Percentiles rank a stretch among this genome's conserved stretches.
phyloP scores from a whole-genome alignment of 2,797 vertebrate species.

The Xenops minutus region DNA sequence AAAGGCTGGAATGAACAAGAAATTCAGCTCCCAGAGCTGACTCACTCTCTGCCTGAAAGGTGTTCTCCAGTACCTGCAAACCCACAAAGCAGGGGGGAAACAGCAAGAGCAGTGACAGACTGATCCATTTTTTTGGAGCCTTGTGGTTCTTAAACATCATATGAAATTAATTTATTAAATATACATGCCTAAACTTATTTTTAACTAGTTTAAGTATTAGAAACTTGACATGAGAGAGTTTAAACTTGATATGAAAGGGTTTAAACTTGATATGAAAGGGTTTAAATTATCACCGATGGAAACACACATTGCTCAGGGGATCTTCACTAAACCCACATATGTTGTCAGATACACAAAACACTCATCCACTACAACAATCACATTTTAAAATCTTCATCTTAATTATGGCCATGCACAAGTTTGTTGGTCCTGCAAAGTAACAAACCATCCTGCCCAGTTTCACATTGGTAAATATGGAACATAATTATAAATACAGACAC shows the following conservation, averaged over 20 bases:
- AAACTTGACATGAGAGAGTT: not conserved
- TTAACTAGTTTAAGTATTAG: not conserved
- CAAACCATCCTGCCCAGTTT: not conserved
- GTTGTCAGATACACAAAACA: not conserved
- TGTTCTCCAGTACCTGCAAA: not conserved
- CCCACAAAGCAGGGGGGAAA: not conserved
- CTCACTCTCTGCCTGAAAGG: not conserved
- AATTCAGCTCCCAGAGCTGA: not conserved
- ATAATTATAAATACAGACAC: not conserved
- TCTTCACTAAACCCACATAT: not conserved
- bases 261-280: not conserved
- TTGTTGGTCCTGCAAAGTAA: not conserved
- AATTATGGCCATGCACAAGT: not conserved
- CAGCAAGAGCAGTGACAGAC: not conserved
- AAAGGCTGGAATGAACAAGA: not conserved
- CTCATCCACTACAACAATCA: not conserved
- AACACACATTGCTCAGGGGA: not conserved
- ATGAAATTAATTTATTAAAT: not conserved
- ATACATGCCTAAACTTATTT: not conserved
- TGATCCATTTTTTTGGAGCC: not conserved
- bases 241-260: not conserved
- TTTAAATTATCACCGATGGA: rapidly evolving
- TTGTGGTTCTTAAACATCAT: not conserved
- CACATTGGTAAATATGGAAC: not conserved
- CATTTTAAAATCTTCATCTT: not conserved